phyloP scores from a whole-genome alignment of 2,113 vertebrate genomes.

The Trematomus loennbergii region DNA sequence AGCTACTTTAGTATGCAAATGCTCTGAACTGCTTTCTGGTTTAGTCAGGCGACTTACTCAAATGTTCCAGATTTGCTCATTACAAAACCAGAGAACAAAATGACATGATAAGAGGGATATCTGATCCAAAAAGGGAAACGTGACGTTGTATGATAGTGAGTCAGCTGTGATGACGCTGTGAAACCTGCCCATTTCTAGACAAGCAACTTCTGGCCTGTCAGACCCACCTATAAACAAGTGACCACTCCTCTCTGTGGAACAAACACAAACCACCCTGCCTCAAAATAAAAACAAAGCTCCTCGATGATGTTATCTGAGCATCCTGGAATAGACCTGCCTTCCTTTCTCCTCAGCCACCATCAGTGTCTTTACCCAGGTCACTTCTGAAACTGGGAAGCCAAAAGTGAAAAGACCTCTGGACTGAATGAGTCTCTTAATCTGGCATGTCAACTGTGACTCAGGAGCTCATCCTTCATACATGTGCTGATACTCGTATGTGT shows the following conservation, averaged over 20 bases:
- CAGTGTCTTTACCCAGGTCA: constrained; percentile 1
- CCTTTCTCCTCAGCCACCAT: constrained; percentile 15
- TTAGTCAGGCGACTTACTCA: not conserved
- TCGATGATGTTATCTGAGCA: not conserved
- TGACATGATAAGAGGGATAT: not conserved
- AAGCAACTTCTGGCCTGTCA: constrained; percentile 7
- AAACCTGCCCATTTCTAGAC: constrained; percentile 23
- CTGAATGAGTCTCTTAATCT: constrained; percentile 25
- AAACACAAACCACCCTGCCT: constrained; percentile 18
- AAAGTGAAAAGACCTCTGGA: constrained; percentile 7
- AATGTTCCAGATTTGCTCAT: not conserved
- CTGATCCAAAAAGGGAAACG: constrained; percentile 41
- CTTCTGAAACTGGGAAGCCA: constrained; percentile 29
- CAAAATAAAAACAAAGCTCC: not conserved
- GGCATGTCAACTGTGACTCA: constrained; percentile 9
- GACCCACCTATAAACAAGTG: constrained; percentile 47
- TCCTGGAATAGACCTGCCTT: not conserved
- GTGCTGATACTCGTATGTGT: not conserved
- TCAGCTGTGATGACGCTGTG: constrained; percentile 34
- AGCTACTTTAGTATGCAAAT: constrained; percentile 9
- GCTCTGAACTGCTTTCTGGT: not conserved
- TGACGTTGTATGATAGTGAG: constrained; percentile 35
- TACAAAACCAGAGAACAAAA: constrained; percentile 4
- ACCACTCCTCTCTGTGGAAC: constrained; percentile 20
- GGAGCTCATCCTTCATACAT: constrained; percentile 5